Conservation (phyloP, 2,888 invertebrate species). For the Gibbula magus region DNA sequence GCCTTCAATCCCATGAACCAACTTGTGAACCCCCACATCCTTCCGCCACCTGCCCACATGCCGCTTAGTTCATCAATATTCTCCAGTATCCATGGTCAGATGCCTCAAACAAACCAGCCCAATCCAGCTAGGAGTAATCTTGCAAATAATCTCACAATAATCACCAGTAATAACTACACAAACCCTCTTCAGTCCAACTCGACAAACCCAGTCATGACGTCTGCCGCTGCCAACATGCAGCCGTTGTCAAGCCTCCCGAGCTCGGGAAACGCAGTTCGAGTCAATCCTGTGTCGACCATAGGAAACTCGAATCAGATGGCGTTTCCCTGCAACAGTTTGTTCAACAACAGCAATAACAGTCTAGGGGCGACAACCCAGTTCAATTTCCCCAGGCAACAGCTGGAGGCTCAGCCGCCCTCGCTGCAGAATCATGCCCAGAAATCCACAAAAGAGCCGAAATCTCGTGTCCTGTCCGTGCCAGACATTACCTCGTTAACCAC, state of each 20-base stretch:
- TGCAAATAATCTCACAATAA: neutral
- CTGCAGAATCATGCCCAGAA: neutral
- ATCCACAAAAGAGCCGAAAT: slow-evolving; percentile 12
- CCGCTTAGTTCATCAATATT: slow-evolving; percentile 20
- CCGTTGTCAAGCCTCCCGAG: neutral
- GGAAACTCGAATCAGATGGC: neutral
- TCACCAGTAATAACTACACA: neutral
- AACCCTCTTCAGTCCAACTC: neutral
- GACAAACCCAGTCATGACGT: neutral
- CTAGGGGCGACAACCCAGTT: neutral
- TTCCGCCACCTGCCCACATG: slow-evolving; percentile 32
- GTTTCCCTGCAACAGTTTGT: neutral
- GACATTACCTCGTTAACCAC: slow-evolving; percentile 25
- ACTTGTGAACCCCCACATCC: neutral
- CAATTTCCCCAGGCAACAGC: neutral
- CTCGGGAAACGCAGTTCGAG: neutral
- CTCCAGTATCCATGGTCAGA: slow-evolving; percentile 24
- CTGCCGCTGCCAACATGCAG: neutral
- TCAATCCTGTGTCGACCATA: neutral
- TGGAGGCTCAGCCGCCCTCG: neutral
- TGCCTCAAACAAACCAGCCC: slow-evolving; percentile 22
- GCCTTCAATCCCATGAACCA: slow-evolving; percentile 4
- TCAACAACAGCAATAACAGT: neutral
- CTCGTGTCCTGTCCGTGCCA: slow-evolving; percentile 12
- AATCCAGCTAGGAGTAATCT: slow-evolving; percentile 7